Percentiles rank a stretch among this genome's conserved stretches.
Conservation (phyloP, 2,888 invertebrate species). For the Caenorhabditis sp. region DNA sequence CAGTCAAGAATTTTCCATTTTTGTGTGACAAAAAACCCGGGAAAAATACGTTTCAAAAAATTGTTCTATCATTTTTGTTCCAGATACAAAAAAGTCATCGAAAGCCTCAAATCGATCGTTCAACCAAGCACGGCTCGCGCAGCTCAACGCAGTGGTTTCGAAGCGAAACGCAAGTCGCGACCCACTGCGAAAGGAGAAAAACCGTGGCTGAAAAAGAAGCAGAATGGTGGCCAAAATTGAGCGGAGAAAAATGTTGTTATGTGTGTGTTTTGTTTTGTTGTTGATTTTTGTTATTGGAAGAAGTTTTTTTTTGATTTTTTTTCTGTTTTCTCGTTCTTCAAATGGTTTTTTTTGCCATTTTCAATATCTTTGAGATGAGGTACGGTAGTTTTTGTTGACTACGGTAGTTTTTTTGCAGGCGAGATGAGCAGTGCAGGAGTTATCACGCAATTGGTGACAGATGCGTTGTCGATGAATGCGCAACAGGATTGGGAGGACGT, state of each 20-base stretch:
- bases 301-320: neutral
- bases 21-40: no score
- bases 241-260: conserved; percentile 5
- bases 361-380: neutral
- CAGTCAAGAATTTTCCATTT: no score
- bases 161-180: conserved; percentile 30
- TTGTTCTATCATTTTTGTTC: neutral
- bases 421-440: conserved; percentile 43
- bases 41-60: conserved; percentile 1
- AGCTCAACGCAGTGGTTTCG: conserved; percentile 31
- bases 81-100: conserved; percentile 39
- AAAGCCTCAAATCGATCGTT: conserved; percentile 25
- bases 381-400: no score
- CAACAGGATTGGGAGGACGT: conserved; percentile 63
- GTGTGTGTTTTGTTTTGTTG: conserved; percentile 9
- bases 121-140: conserved; percentile 2
- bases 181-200: conserved; percentile 32
- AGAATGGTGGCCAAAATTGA: no score
- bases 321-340: conserved; percentile 1
- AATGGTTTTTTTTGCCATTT: neutral
- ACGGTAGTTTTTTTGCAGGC: neutral
- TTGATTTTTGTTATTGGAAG: conserved; percentile 11
- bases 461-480: conserved; percentile 53
- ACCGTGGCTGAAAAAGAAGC: conserved; percentile 36
- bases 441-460: conserved; percentile 48